These are phyloP conservation scores for Coptotermes formosanus DNA, from an alignment of 1,140 invertebrate genomes.

Conservation along the genomic window DNA sequence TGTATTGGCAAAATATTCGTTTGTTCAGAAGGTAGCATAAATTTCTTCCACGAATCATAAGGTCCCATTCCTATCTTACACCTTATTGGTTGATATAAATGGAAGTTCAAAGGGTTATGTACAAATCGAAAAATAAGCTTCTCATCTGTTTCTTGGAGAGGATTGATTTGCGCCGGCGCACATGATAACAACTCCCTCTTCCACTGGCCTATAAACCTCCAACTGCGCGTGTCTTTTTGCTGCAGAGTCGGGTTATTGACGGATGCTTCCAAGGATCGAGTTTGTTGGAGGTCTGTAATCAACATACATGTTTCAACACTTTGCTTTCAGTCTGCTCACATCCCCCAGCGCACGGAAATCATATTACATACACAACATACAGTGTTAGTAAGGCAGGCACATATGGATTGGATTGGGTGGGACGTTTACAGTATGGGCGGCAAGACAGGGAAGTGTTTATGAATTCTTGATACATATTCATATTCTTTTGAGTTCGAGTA, in stretches of 20 bases:
- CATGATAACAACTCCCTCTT: neutral
- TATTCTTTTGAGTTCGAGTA: neutral
- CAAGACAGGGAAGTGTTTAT: neutral
- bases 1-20: no score
- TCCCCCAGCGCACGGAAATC: neutral
- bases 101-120: neutral
- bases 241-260: neutral
- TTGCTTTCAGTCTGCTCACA: neutral
- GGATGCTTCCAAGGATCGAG: neutral
- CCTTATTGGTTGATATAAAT: neutral
- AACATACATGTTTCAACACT: slow-evolving; percentile 17
- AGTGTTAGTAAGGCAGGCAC: neutral
- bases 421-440: neutral
- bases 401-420: slow-evolving; percentile 7
- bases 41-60: no score
- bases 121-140: neutral
- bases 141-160: neutral
- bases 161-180: neutral
- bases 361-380: neutral
- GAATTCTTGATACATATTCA: slow-evolving; percentile 3
- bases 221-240: neutral
- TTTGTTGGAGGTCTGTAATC: neutral
- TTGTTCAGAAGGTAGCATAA: no score
- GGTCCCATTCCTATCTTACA: neutral
- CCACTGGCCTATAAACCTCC: neutral